Conservation (phyloP, 2,888 invertebrate species). For the Apoda limacodes region DNA sequence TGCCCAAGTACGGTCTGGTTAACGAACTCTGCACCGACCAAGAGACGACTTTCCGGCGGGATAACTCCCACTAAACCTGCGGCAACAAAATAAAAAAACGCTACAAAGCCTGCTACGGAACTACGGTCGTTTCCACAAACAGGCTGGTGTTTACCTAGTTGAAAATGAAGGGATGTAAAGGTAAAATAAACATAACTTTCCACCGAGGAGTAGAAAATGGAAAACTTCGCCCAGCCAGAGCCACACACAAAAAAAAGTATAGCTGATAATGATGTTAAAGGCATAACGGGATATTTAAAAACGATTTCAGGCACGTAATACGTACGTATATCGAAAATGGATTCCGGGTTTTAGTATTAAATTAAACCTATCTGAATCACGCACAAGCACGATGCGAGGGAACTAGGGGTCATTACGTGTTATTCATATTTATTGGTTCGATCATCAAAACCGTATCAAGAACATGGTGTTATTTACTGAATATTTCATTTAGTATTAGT, state of each 20-base stretch:
- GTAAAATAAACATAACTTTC: constrained; percentile 23
- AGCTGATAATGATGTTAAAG: constrained; percentile 32
- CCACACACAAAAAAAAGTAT: background rate
- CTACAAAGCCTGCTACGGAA: constrained; percentile 59
- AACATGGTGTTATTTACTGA: constrained; percentile 52
- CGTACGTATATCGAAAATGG: too few relatives aligned
- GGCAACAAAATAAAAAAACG: constrained; percentile 65
- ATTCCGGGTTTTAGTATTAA: constrained; percentile 40
- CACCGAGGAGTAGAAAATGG: too few relatives aligned
- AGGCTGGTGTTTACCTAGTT: constrained; percentile 42
- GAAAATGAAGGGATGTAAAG: constrained; percentile 31
- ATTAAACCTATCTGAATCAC: constrained; percentile 42
- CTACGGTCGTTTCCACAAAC: constrained; percentile 37
- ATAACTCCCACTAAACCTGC: constrained; percentile 74
- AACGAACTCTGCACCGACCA: constrained; percentile 74
- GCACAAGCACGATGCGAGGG: constrained; percentile 49
- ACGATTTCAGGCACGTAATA: constrained; percentile 52
- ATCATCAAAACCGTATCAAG: constrained; percentile 46
- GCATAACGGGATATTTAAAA: constrained; percentile 51
- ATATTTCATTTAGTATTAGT: constrained; percentile 54
- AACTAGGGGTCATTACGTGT: constrained; percentile 39
- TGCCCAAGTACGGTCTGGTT: constrained; percentile 64
- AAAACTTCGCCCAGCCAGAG: constrained; percentile 27
- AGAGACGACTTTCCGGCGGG: constrained; percentile 71
- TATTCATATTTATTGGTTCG: constrained; percentile 40